Evolutionary conservation across 1,140 invertebrate genomes (phyloP), one percentile per base, ranked within the genome.

Genomic region (Zaprionus ornatus): DNA sequence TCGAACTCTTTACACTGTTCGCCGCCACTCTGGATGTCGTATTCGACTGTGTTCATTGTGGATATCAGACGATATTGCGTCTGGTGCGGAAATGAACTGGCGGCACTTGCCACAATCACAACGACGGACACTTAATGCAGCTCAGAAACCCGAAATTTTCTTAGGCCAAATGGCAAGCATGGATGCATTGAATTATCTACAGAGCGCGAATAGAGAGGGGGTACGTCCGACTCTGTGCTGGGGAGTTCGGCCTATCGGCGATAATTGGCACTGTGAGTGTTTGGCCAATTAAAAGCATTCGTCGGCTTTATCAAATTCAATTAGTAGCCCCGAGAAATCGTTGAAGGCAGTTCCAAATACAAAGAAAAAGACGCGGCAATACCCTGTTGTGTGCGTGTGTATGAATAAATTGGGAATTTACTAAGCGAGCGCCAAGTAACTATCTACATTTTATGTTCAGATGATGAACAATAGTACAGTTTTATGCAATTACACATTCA

Each of bases 301-400:
- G 73, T 67, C 68, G 72, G 60, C 68, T 79, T 83, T 83, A 83
- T 83, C 80, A 83, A 83, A 83, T 82, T 85, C 82, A 85, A 85
- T 85, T 82, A 85, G 80, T 73, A 42, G 59, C 50, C 57, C 23
- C 63, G 19, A 62, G 61, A 64, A 65, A 64, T 71, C 42, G 56
- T 29, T 61, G 64, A 60, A 48, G 35, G 64, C 48, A 32, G 32
- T 19, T 25, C 32, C 27, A 37, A 29, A 37, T 67, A 55, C 54
- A 25, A 21, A 45, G 25, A 35, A 45, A 50, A 48, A 10, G 63
- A 40, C 32, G 40, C 32, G 35, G n/a, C 27, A 35, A 40, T 56
- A 65, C 52, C 52, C 62, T 23, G 19, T 4, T 17, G 6, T 25
- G 13, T 21, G 3, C 13, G 12, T 12, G n/a, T 45, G 9, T 50